Evolutionary conservation across 2,888 invertebrate species (phyloP), one percentile per base, ranked within the genome.

Genomic region (Brenthis daphne): DNA sequence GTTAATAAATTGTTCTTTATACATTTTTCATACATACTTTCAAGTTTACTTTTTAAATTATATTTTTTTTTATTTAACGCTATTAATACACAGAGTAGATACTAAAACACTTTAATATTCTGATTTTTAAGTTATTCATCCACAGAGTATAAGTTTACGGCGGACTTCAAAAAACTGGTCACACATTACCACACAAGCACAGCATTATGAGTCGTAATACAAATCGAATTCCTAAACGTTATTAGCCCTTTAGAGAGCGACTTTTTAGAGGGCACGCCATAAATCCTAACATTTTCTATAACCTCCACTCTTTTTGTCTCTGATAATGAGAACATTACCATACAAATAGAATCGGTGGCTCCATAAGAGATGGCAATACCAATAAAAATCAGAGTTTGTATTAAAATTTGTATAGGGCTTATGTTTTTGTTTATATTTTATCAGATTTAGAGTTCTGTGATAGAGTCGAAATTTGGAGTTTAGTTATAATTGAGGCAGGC

Each of bases 321-420:
- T 74, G 76, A 85, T 92, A 92, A 92, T 91, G 91, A 92, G 92
- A 82, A 81, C 79, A 92, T 92, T 92, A 90, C 83, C 92, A 92
- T 92, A 91, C 90, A 90, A 89, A 92, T 92, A 90, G 90, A 87
- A 87, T 84, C 85, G 66, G 47, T 61, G 68, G 57, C 51, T 64
- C 50, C 50, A 33, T 16, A 29, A 60, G 29, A n/a, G 16, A 54
- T 63, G n/a, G 24, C 13, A 16, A 57, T 29, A 6, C 53, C 29
- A 47, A 24, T 14, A 20, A 53, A 67, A 58, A n/a, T 29, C 20
- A 55, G 24, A 29, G 58, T 58, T 58, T 48, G 24, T 58, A 60
- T 60, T 50, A 16, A 50, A 14, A 50, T 50, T 16, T 50, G 60
- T 60, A 16, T 60, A 50, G 12, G 16, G n/a, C 13, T 50, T 16